Base-by-base conservation (phyloP, 1,140 invertebrate species). In the Scaptodrosophila lebanonensis region DNA sequence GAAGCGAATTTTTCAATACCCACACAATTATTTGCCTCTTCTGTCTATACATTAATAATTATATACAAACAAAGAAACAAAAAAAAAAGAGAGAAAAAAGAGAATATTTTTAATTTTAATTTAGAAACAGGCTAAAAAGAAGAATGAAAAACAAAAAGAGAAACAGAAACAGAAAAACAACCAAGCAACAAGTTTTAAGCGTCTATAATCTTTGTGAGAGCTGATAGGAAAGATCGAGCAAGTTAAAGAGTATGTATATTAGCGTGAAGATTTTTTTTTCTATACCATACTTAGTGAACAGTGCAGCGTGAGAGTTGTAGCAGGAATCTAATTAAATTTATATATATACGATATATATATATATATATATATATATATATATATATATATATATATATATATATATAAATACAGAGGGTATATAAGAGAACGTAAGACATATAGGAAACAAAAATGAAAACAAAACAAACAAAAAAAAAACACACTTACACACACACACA, bases 361-460 rank as follows among this genome's bases (percentile, higher is more conserved):
- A 29, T 22, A 58, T 42, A 63, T 66, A 58, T 66, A 61, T 54
- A 65, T 43, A 66, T 63, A 58, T 54, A 62, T 60, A 52, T 32
- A 51, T 51, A 66, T 35, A 57, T 45, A 43, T 29, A 60, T 54
- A 27, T 48, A 61, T 63, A 50, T 56, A 57, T 57, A 71, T 52
- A 66, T 50, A 44, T 44, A 65, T 49, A 39, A 9, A 15, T 58
- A 61, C 69, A 68, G 60, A 62, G 61, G 66, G 63, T 77, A 68
- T 71, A 67, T 79, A 79, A 79, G 73, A 79, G 73, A 72, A 66
- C 53, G 73, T 79, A 79, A 79, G 73, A 79, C 73, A 82, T 79
- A 73, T 73, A 60, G 42, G 54, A 63, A 54, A 54, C 33, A 61
- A 51, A 54, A 60, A 50, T 42, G 33, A 56, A 36, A 33, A 64